phyloP scores from a whole-genome alignment of 2,888 invertebrate genomes.

The Marasmarcha lunaedactyla region DNA sequence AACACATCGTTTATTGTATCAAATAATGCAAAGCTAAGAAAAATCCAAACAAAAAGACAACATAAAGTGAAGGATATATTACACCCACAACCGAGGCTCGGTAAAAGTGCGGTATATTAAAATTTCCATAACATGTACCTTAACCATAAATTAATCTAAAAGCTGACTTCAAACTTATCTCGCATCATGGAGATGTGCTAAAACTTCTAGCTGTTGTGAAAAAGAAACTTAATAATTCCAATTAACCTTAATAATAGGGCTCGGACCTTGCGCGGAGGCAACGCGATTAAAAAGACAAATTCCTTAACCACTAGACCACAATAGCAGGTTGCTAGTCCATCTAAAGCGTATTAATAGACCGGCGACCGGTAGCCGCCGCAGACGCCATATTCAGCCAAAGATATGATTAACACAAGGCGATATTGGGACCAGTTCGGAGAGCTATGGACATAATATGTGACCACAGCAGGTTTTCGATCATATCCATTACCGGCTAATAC shows the following conservation, averaged over 20 bases:
- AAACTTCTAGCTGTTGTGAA: constrained; percentile 51
- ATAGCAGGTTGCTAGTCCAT: constrained; percentile 60
- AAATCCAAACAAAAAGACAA: constrained; percentile 5
- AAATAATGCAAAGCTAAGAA: neutral
- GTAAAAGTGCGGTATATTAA: constrained; percentile 32
- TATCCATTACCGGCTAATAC: constrained; percentile 44
- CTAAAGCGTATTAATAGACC: constrained; percentile 61
- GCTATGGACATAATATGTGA: constrained; percentile 49
- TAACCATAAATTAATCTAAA: constrained; percentile 54
- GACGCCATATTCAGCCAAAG: constrained; percentile 56
- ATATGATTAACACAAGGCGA: constrained; percentile 69
- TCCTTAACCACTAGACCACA: constrained; percentile 60
- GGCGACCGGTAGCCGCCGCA: constrained; percentile 53
- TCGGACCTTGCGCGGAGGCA: constrained; percentile 41
- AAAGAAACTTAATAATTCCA: constrained; percentile 65
- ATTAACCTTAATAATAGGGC: constrained; percentile 69
- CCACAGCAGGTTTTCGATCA: constrained; percentile 47
- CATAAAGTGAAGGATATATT: constrained; percentile 13
- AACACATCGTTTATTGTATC: neutral
- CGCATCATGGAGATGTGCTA: constrained; percentile 49
- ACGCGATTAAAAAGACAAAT: constrained; percentile 69
- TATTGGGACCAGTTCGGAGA: constrained; percentile 58
- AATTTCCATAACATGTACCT: constrained; percentile 46
- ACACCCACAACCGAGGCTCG: constrained; percentile 14
- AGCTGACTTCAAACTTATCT: constrained; percentile 44